A percentile compares a stretch with the other conserved stretches of the same genome.
Conservation (phyloP, 2,797 vertebrate genomes). For the Acanthis flammea region DNA sequence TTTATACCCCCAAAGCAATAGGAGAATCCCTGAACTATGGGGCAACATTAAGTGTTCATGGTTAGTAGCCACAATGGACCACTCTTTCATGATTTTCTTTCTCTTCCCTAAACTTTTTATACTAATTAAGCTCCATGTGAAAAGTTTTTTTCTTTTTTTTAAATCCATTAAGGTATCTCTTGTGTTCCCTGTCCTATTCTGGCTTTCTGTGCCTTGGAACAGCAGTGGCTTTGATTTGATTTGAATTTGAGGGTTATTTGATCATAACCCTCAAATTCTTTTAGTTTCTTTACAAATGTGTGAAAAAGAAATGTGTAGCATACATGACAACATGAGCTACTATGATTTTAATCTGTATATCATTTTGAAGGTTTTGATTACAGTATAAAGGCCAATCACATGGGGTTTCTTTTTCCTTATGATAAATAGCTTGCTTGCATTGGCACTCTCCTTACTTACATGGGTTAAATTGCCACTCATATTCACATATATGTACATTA, state of each 20-base stretch:
- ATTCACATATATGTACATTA: background rate
- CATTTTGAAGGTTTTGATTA: background rate
- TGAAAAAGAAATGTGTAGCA: background rate
- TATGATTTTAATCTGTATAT: background rate
- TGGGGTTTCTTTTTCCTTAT: background rate
- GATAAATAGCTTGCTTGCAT: background rate
- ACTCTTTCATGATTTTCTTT: background rate
- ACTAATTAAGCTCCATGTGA: background rate
- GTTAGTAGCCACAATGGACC: background rate
- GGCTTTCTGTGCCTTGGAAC: background rate
- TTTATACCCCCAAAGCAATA: background rate
- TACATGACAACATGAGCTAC: background rate
- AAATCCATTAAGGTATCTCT: background rate
- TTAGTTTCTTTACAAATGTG: background rate
- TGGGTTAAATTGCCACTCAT: background rate
- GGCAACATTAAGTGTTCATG: background rate
- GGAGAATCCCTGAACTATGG: background rate
- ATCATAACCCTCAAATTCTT: background rate
- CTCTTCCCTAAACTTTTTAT: background rate
- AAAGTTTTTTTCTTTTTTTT: background rate
- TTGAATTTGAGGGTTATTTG: background rate
- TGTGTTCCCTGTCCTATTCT: background rate
- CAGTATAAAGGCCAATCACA: background rate
- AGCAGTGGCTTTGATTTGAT: background rate
- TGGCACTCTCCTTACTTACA: background rate